Base-by-base conservation (phyloP, 2,797 vertebrate species). In the Spondyliosoma cantharus region DNA sequence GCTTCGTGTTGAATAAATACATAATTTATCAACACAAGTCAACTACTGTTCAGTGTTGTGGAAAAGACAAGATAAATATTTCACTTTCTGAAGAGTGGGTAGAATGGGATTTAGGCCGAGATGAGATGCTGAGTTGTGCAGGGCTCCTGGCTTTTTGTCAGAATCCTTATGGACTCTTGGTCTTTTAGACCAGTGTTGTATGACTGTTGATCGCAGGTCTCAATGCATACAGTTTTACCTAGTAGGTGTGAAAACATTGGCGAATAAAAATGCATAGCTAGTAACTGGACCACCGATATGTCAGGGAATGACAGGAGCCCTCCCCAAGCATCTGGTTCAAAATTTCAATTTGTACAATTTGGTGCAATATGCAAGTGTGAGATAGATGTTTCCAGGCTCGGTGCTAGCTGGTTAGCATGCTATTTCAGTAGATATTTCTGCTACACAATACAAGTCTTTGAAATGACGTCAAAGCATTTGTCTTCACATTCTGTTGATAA, bases 1-100 rank as follows among this genome's bases (percentile, higher is more conserved):
- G 20, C 74, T 37, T 82, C 14, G 45, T 81, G 84, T 80, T 82
- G 91, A 91, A 92, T 90, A 92, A 91, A 91, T 93, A 52, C 88
- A 93, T 92, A 92, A 92, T 91, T 92, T 85, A 91, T 68, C 83
- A 81, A 80, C 83, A 80, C 78, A 78, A 90, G 87, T 84, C 87
- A 86, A 89, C 83, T 57, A 64, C 74, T 78, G 76, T 79, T 91
- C 89, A 90, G 61, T 17, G 71, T 87, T 75, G 86, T 86, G 88
- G 89, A 92, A 90, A 89, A 86, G 84, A 87, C 82, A 69, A 82
- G 80, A 89, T 92, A 89, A 89, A 94, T 92, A 89, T 93, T 91
- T 89, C 73, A 73, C 85, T 81, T 77, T 82, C 60, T 73, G 75
- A 79, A 42, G 71, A 66, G 76, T 62, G 58, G 77, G 62, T 56